Percentiles rank a stretch among this genome's conserved stretches.
Conservation (phyloP, 2,888 invertebrate genomes). For the Meta bourneti region DNA sequence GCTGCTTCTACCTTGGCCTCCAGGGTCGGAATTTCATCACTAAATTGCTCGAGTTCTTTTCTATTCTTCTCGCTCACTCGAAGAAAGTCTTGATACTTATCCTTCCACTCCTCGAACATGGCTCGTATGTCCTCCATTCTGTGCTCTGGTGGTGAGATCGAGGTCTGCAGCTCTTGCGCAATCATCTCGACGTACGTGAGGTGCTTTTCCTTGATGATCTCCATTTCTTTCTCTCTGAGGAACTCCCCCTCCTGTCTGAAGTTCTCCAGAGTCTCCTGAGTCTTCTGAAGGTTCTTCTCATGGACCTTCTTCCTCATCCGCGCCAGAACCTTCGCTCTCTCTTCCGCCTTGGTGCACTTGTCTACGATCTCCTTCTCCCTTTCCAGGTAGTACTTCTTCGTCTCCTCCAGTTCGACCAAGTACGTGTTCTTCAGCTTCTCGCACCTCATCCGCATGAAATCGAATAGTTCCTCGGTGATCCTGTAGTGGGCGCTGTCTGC, state of each 20-base stretch:
- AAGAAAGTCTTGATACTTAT: constrained; percentile 49
- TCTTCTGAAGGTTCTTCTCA: constrained; percentile 51
- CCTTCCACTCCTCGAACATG: constrained; percentile 61
- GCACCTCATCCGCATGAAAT: constrained; percentile 51
- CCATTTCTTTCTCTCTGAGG: constrained; percentile 51
- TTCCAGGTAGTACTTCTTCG: constrained; percentile 66
- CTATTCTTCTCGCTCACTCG: constrained; percentile 36
- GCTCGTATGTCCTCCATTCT: constrained; percentile 64
- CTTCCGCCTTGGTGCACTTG: constrained; percentile 45
- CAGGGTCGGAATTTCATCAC: constrained; percentile 46
- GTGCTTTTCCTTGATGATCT: constrained; percentile 32
- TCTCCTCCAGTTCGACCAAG: constrained; percentile 62
- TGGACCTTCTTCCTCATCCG: constrained; percentile 25
- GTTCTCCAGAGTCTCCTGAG: constrained; percentile 33
- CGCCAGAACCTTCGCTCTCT: constrained; percentile 35
- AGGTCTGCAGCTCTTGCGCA: constrained; percentile 46
- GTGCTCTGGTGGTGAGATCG: constrained; percentile 61
- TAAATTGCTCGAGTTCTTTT: constrained; percentile 21
- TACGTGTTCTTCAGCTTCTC: constrained; percentile 39
- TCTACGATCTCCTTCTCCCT: constrained; percentile 47
- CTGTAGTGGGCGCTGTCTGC: constrained; percentile 59
- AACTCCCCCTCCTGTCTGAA: constrained; percentile 55
- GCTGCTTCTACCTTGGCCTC: constrained; percentile 39
- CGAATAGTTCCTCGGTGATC: constrained; percentile 57
- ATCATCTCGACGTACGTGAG: constrained; percentile 61